These are phyloP conservation scores for Ryuthela nishihirai DNA, from an alignment of 2,888 invertebrate species.

Conservation along the genomic window DNA sequence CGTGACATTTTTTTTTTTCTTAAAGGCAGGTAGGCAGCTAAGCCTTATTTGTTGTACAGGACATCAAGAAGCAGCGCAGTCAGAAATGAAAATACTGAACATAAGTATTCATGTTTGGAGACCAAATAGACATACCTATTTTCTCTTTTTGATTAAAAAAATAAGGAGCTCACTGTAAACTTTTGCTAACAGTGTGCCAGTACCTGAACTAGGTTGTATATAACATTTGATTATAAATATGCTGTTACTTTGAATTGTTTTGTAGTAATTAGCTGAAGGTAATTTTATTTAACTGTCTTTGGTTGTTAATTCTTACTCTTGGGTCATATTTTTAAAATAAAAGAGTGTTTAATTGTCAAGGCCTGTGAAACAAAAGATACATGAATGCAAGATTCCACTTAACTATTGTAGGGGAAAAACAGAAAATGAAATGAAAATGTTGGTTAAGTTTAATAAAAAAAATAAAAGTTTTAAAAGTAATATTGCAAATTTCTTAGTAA, in stretches of 20 bases:
- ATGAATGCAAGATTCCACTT: too few species aligned
- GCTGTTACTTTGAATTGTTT: slow-evolving; percentile 14
- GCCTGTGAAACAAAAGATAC: too few species aligned
- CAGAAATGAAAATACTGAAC: slow-evolving; percentile 4
- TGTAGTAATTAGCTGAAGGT: slow-evolving; percentile 1
- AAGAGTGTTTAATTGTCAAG: too few species aligned
- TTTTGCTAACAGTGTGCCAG: slow-evolving; percentile 10
- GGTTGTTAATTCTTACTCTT: too few species aligned
- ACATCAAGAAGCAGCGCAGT: neutral
- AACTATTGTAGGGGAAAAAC: too few species aligned
- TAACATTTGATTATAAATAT: slow-evolving; percentile 29
- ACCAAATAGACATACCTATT: slow-evolving; percentile 7
- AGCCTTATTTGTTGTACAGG: slow-evolving; percentile 7
- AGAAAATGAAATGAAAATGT: too few species aligned
- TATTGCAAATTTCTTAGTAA: too few species aligned
- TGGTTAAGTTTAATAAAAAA: too few species aligned
- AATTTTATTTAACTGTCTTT: neutral
- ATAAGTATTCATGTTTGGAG: too few species aligned
- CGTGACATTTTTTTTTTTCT: slow-evolving; percentile 35
- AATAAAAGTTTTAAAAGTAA: too few species aligned
- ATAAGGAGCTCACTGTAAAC: slow-evolving; percentile 7
- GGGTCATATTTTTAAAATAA: too few species aligned
- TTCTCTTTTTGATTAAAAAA: slow-evolving; percentile 13
- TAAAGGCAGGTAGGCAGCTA: slow-evolving; percentile 31
- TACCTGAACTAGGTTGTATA: slow-evolving; percentile 38